Evolutionary conservation across 2,888 invertebrate species (phyloP), one percentile per base, ranked within the genome.

Genomic region (Chrysolina oricalcia): DNA sequence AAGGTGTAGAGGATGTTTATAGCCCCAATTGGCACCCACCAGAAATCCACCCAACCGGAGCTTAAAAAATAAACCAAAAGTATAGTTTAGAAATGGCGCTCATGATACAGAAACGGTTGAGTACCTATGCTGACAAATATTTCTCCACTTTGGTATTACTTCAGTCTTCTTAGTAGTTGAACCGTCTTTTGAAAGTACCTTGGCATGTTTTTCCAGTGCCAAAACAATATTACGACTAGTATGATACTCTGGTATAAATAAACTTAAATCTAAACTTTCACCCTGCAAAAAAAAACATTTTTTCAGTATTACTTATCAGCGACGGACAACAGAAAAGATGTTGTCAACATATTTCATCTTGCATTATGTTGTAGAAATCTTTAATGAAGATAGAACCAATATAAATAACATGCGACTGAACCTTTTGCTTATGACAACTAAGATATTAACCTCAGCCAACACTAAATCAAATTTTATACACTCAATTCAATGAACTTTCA

Each of bases 21-120:
- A 0, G 97, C 97, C 6, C 97, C 95, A 78, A 98, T 97, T 0
- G 98, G 97, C 8, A 98, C 97, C 64, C 95, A 95, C 98, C 98
- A 98, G 86, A 98, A 98, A 87, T 98, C 98, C 0, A 98, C 93
- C 98, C 98, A 99, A 2, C 98, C 97, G 46, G 89, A 87, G 76
- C 89, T 89, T 77, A 50, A 40, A 65, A 23, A 21, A 15, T 21
- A 65, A 11, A 19, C n/a, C 11, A 27, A 46, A 67, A 68, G 21
- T 65, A 17, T 48, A n/a, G 0, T n/a, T 50, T 59, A 27, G 2
- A 41, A 43, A 43, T 43, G 19, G 19, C 8, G 23, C 11, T 19
- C 3, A 0, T 23, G n/a, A 8, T 35, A 8, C 10, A 67, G 40
- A 59, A 13, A 64, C 48, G 53, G 9, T 13, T 48, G 59, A 73